phyloP scores from a whole-genome alignment of 2,888 invertebrate species.

The Drosophila ustulata region DNA sequence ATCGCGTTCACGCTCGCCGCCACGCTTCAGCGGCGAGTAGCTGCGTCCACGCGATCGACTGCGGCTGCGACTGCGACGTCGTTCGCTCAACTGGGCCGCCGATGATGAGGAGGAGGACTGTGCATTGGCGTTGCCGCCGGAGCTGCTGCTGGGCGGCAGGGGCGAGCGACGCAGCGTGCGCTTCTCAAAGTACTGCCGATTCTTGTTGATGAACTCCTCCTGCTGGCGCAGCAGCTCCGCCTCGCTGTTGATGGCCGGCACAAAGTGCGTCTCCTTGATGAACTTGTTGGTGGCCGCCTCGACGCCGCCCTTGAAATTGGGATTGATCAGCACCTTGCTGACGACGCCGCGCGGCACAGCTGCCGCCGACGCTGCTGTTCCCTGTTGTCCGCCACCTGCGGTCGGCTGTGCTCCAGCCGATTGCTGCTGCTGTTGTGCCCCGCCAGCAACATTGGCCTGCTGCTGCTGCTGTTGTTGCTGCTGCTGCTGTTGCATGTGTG shows the following conservation, averaged over 20 bases:
- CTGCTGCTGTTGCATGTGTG: constrained; percentile 58
- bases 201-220: constrained; percentile 85
- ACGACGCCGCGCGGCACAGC: constrained; percentile 63
- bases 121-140: constrained; percentile 14
- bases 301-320: constrained; percentile 85
- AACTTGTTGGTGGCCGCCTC: constrained; percentile 85
- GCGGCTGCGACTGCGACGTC: constrained; percentile 77
- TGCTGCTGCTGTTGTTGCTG: constrained; percentile 49
- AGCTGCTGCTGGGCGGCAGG: constrained; percentile 53
- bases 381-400: constrained; percentile 29
- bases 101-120: constrained; percentile 12
- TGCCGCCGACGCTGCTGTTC: constrained; percentile 13
- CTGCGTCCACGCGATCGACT: constrained; percentile 84
- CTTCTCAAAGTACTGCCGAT: constrained; percentile 85
- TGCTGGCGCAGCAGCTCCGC: constrained; percentile 84
- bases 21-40: constrained; percentile 82
- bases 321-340: constrained; percentile 83
- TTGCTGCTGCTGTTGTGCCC: constrained; percentile 37
- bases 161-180: constrained; percentile 83
- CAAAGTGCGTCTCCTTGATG: constrained; percentile 85
- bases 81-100: constrained; percentile 21
- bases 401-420: not conserved
- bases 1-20: constrained; percentile 63
- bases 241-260: constrained; percentile 84
- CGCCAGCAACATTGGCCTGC: constrained; percentile 23